phyloP scores from a whole-genome alignment of 1,140 invertebrate genomes.

The Mercenaria mercenaria region DNA sequence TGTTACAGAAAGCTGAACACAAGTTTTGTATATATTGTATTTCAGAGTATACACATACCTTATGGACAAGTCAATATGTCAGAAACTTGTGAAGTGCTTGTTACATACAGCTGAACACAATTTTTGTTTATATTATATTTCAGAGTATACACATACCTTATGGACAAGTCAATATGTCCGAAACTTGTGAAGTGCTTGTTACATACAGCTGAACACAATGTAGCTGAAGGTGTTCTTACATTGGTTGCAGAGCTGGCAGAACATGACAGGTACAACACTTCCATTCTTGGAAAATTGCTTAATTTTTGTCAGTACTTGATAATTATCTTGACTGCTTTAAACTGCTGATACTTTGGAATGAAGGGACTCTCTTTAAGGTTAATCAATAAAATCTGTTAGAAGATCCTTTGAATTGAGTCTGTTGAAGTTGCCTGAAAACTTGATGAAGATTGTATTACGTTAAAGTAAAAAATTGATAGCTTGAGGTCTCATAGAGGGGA shows the following conservation, averaged over 20 bases:
- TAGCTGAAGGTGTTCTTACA: slow-evolving; percentile 25
- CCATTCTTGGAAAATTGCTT: no score
- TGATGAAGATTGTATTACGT: no score
- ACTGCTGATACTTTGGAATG: no score
- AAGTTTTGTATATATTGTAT: slow-evolving; percentile 17
- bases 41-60: slow-evolving; percentile 43
- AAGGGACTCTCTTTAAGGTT: no score
- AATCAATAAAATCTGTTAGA: no score
- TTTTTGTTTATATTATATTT: no score
- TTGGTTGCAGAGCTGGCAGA: slow-evolving; percentile 23
- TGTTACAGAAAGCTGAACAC: neutral
- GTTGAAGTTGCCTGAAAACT: no score
- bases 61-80: slow-evolving; percentile 40
- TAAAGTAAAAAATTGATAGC: no score
- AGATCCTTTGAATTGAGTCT: no score
- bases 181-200: slow-evolving; percentile 33
- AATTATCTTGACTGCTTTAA: no score
- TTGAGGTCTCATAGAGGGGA: no score
- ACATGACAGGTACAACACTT: slow-evolving; percentile 63
- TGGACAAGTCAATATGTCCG: slow-evolving; percentile 36
- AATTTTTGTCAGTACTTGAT: no score
- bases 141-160: slow-evolving; percentile 42
- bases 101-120: slow-evolving; percentile 11
- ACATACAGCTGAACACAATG: slow-evolving; percentile 8
- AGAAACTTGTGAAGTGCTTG: slow-evolving; percentile 34